Percentiles rank a stretch among this genome's conserved stretches.
Conservation (phyloP, 2,797 vertebrate species). For the Telmatherina bonti region DNA sequence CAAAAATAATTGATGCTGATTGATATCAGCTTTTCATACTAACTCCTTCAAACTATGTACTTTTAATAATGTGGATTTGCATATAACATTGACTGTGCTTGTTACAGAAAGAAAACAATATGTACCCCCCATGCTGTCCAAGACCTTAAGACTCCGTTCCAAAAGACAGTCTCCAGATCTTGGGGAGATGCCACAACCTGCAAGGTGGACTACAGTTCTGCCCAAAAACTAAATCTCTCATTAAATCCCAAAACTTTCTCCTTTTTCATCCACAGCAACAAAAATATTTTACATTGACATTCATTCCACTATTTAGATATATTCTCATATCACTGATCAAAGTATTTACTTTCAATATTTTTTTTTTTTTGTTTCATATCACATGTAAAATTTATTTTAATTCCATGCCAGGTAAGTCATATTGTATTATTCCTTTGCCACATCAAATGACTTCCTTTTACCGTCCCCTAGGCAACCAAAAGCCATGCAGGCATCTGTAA, state of each 20-base stretch:
- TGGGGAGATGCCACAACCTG: slow-evolving; percentile 31
- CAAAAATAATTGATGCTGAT: slow-evolving; percentile 71
- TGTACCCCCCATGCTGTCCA: slow-evolving; percentile 21
- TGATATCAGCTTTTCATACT: slow-evolving; percentile 53
- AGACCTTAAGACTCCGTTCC: slow-evolving; percentile 52
- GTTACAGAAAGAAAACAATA: slow-evolving; percentile 32
- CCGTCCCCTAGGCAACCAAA: slow-evolving; percentile 37
- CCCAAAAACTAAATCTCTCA: slow-evolving; percentile 56
- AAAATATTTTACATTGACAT: slow-evolving; percentile 54
- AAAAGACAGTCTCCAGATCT: slow-evolving; percentile 45
- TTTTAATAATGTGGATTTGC: slow-evolving; percentile 57
- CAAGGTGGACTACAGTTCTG: slow-evolving; percentile 43
- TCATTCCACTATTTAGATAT: slow-evolving; percentile 27
- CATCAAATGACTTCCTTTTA: slow-evolving; percentile 51
- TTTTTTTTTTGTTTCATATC: slow-evolving; percentile 14
- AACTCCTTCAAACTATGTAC: slow-evolving; percentile 42
- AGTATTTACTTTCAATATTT: slow-evolving; percentile 33
- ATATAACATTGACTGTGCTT: slow-evolving; percentile 34
- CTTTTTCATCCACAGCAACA: slow-evolving; percentile 19
- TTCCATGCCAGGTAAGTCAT: slow-evolving; percentile 40
- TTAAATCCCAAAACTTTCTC: slow-evolving; percentile 46
- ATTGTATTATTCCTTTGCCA: slow-evolving; percentile 51
- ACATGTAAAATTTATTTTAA: slow-evolving; percentile 43
- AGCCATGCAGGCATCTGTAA: slow-evolving; percentile 45
- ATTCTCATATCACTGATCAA: slow-evolving; percentile 20